A percentile compares a stretch with the other conserved stretches of the same genome.
phyloP scores from a whole-genome alignment of 1,140 invertebrate genomes.

The Drosophila pseudoananassae region DNA sequence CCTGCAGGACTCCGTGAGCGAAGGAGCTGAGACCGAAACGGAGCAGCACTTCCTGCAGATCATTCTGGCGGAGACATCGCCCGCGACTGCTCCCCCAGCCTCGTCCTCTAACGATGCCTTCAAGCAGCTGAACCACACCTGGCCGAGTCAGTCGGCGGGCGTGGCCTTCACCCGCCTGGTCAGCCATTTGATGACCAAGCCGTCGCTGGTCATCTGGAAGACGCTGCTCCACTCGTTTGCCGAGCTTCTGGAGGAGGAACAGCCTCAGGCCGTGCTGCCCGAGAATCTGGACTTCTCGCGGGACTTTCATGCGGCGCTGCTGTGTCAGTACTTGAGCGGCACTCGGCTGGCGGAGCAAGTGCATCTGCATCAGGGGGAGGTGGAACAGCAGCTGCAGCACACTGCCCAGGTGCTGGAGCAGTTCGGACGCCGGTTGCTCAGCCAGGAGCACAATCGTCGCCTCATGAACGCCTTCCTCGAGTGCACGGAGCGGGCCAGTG shows the following conservation, averaged over 20 bases:
- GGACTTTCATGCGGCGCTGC: constrained; percentile 69
- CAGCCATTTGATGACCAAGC: constrained; percentile 68
- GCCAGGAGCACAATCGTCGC: constrained; percentile 67
- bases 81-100: too few species aligned
- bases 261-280: constrained; percentile 9
- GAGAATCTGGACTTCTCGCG: constrained; percentile 47
- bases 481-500: constrained; percentile 55
- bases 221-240: constrained; percentile 61
- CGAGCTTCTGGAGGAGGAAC: constrained; percentile 48
- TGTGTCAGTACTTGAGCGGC: constrained; percentile 72
- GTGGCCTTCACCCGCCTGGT: constrained; percentile 66
- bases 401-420: constrained; percentile 47
- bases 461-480: constrained; percentile 74
- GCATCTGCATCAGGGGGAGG: constrained; percentile 37
- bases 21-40: background rate
- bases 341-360: constrained; percentile 69
- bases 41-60: constrained; percentile 13
- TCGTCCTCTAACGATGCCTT: constrained; percentile 18
- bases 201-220: constrained; percentile 79
- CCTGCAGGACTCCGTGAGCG: background rate
- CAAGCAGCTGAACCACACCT: constrained; percentile 50
- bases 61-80: constrained; percentile 2
- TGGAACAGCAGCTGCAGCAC: constrained; percentile 45
- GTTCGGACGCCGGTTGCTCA: constrained; percentile 61
- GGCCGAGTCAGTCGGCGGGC: constrained; percentile 66